A percentile compares a stretch with the other conserved stretches of the same genome.
Conservation (phyloP, 1,140 invertebrate genomes). For the Callitettix versicolor region DNA sequence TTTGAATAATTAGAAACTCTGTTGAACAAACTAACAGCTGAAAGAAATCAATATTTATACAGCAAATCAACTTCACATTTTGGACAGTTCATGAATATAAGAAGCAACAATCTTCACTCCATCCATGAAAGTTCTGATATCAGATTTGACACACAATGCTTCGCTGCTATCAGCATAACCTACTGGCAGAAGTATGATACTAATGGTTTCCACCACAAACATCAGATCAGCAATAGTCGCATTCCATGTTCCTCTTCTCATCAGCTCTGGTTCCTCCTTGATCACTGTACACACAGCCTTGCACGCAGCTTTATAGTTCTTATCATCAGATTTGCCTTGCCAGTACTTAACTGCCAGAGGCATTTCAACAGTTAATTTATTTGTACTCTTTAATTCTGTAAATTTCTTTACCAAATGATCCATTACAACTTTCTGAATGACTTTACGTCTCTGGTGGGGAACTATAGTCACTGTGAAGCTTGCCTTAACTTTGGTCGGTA, state of each 20-base stretch:
- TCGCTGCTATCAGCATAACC: not conserved
- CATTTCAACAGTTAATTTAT: not conserved
- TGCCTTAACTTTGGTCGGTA: no score
- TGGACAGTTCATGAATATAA: slow-evolving; percentile 4
- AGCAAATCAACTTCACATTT: no score
- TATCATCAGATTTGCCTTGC: not conserved
- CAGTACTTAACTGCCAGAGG: not conserved
- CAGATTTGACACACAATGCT: not conserved
- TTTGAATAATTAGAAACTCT: no score
- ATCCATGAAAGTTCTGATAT: slow-evolving; percentile 5
- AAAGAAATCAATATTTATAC: no score
- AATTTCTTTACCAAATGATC: not conserved
- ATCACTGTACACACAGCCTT: not conserved
- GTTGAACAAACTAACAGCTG: no score
- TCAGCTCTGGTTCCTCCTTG: slow-evolving; percentile 1
- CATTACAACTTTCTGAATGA: not conserved
- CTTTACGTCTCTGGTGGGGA: slow-evolving; percentile 34
- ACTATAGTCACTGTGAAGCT: slow-evolving; percentile 54
- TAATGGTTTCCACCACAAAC: not conserved
- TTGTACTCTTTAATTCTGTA: not conserved
- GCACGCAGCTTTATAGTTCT: not conserved
- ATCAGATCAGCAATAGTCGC: not conserved
- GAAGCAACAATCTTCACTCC: not conserved
- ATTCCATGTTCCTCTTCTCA: not conserved
- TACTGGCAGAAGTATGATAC: not conserved